Base-by-base conservation (phyloP, 2,113 vertebrate genomes). In the Mastomys coucha region DNA sequence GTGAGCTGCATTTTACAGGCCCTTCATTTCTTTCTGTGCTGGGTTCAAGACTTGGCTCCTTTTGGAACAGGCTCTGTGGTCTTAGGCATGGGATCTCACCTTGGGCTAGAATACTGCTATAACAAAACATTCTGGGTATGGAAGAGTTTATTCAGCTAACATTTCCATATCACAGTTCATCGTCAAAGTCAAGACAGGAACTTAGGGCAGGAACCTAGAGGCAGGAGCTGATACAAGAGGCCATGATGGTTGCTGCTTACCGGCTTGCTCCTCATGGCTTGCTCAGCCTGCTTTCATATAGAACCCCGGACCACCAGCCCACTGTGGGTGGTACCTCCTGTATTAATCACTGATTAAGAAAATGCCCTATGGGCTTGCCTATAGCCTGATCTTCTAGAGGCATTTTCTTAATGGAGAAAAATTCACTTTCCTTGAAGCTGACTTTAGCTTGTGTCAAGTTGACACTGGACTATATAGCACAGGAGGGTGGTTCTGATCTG, bases 1-100 rank as follows among this genome's bases (percentile, higher is more conserved):
- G 0, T 22, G 9, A 65, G 2, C 33, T 12, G 10, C 24, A n/a
- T 70, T 67, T 93, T 75, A 2, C 0, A 1, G 53, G 26, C 2
- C 69, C 81, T 90, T 88, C 20, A 5, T 56, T 89, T 67, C 60
- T 49, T 31, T 24, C 11, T 60, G 45, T 7, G 10, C 6, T 28
- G 87, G 53, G 49, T 88, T 92, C 89, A 88, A 53, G 28, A 39
- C 22, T 65, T n/a, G 42, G 26, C 81, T 96, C 28, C 80, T 33
- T 56, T 42, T 75, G 58, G 65, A 85, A 70, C 31, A 58, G 58
- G 85, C 56, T 88, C 4, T 86, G 65, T 42, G 63, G 16, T 24
- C 53, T 75, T 90, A 67, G 65, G 17, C 20, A 1, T 24, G 42
- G 33, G 16, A 56, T 17, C 31, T 49, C 56, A 39, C 24, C 45